Evolutionary conservation across 2,888 invertebrate genomes (phyloP).

Genomic region (Conops quadrifasciatus): DNA sequence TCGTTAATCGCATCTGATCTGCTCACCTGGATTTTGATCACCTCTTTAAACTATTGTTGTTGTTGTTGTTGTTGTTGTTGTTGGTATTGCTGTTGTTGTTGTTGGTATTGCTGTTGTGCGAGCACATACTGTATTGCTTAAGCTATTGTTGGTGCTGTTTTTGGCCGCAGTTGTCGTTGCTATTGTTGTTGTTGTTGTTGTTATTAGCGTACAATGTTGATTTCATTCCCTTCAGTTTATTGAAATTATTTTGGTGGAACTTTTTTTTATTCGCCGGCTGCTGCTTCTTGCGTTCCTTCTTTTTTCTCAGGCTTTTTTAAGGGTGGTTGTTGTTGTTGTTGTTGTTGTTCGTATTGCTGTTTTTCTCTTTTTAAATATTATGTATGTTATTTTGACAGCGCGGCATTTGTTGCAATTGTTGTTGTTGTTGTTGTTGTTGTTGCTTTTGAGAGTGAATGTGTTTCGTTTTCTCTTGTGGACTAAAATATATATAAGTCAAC

Average conservation of each 20-base stretch:
- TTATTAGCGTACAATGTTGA: too few relatives aligned
- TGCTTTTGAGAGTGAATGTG: not conserved
- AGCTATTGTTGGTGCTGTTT: not conserved
- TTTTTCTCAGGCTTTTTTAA: not conserved
- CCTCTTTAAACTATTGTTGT: not conserved
- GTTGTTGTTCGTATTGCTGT: not conserved
- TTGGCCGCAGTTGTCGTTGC: not conserved
- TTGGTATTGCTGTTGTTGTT: not conserved
- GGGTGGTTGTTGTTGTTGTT: not conserved
- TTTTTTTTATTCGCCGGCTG: not conserved
- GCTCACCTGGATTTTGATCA: conserved; percentile 45
- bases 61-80: not conserved
- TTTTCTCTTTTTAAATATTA: not conserved
- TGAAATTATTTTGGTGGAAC: too few relatives aligned
- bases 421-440: not conserved
- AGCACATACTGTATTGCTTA: not conserved
- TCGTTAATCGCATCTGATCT: conserved; percentile 60
- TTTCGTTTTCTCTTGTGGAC: too few relatives aligned
- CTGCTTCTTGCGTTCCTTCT: not conserved
- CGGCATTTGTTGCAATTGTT: not conserved
- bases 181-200: not conserved
- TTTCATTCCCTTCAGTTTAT: too few relatives aligned
- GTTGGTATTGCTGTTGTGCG: not conserved
- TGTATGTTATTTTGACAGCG: not conserved
- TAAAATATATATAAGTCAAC: too few relatives aligned